Conservation (phyloP, 2,113 vertebrate species). For the Rutilus rutilus region DNA sequence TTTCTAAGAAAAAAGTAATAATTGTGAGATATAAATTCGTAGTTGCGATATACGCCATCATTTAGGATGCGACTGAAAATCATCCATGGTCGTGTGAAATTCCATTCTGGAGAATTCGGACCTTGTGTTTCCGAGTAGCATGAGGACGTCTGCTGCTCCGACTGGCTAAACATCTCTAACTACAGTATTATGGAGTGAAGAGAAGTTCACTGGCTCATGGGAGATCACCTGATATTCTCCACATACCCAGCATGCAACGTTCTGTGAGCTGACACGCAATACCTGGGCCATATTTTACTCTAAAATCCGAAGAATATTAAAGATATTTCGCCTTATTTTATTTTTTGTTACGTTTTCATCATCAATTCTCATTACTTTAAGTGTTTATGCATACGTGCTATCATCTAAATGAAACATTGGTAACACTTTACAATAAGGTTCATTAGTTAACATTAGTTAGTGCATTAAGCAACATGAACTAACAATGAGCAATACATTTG, state of each 20-base stretch:
- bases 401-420: background rate
- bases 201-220: background rate
- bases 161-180: background rate
- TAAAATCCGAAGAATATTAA: background rate
- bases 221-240: background rate
- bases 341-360: background rate
- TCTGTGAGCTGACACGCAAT: background rate
- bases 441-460: too few species aligned
- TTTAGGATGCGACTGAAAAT: too few species aligned
- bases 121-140: background rate
- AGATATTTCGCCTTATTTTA: background rate
- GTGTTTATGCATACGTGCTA: background rate
- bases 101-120: too few species aligned
- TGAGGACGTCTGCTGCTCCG: background rate
- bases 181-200: background rate
- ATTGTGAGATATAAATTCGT: too few species aligned
- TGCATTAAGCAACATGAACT: too few species aligned
- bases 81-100: too few species aligned
- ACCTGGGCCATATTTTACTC: background rate
- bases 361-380: background rate
- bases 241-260: slow-evolving; percentile 8
- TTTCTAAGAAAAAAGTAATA: too few species aligned
- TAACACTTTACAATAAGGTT: too few species aligned
- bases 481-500: too few species aligned
- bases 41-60: too few species aligned